These are phyloP conservation scores for Bradynema listronoti DNA, from an alignment of 1,140 invertebrate genomes.

Conservation along the genomic window DNA sequence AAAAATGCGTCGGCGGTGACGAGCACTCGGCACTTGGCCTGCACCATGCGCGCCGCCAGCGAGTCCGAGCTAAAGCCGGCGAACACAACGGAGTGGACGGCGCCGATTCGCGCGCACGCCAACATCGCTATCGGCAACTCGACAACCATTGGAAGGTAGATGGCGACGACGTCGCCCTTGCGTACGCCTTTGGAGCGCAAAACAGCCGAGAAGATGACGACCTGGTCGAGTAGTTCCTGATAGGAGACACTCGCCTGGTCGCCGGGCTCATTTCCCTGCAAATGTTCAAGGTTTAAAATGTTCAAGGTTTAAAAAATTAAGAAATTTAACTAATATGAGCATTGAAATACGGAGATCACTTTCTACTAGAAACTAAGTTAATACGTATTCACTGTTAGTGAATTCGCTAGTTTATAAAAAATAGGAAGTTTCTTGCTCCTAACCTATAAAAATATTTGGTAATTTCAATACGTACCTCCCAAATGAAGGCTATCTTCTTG, in stretches of 20 bases:
- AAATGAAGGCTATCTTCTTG: conserved; percentile 85
- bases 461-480: too few relatives aligned
- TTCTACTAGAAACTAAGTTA: too few relatives aligned
- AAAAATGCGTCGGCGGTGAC: conserved; percentile 58
- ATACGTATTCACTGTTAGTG: too few relatives aligned
- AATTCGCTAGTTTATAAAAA: too few relatives aligned
- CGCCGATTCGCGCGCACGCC: conserved; percentile 84
- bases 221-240: conserved; percentile 75
- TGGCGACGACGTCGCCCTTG: conserved; percentile 84
- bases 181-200: conserved; percentile 70
- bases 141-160: conserved; percentile 97
- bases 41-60: conserved; percentile 62
- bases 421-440: too few relatives aligned
- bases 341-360: too few relatives aligned
- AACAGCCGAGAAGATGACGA: conserved; percentile 78
- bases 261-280: conserved; percentile 65
- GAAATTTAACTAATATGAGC: too few relatives aligned
- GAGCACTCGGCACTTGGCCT: conserved; percentile 70
- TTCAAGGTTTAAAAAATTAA: too few relatives aligned
- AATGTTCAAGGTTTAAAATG: too few relatives aligned
- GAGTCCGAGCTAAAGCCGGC: conserved; percentile 65
- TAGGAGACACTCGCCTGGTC: conserved; percentile 82
- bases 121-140: conserved; percentile 85
- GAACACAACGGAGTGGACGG: conserved; percentile 84
- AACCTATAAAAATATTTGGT: too few relatives aligned